A percentile compares a stretch with the other conserved stretches of the same genome.
Conservation (phyloP, 2,888 invertebrate species). For the Andricus curvator region DNA sequence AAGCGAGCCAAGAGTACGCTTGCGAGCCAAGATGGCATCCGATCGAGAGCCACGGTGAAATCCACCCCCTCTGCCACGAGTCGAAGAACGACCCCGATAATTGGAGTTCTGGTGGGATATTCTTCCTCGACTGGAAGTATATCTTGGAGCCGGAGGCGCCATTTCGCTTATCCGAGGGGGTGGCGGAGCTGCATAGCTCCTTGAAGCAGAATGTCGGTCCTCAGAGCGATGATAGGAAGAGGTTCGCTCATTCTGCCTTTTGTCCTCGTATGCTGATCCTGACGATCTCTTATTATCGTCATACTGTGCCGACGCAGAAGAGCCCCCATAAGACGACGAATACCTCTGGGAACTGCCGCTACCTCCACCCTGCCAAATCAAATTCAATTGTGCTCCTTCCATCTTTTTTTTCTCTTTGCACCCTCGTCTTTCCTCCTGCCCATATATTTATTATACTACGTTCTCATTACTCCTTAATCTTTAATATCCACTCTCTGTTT, state of each 20-base stretch:
- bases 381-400: slow-evolving; percentile 73
- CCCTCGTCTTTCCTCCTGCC: slow-evolving; percentile 60
- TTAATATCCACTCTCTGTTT: slow-evolving; percentile 44
- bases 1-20: slow-evolving; percentile 71
- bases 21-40: slow-evolving; percentile 72
- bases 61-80: slow-evolving; percentile 70
- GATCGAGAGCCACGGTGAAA: slow-evolving; percentile 72
- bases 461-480: slow-evolving; percentile 42
- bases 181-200: slow-evolving; percentile 71
- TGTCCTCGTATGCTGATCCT: slow-evolving; percentile 72
- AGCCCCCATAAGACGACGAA: slow-evolving; percentile 72
- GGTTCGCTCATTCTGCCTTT: slow-evolving; percentile 73
- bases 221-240: slow-evolving; percentile 75
- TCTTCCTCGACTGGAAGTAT: slow-evolving; percentile 71
- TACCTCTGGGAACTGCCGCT: slow-evolving; percentile 75
- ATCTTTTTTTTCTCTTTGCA: slow-evolving; percentile 45
- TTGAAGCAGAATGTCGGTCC: slow-evolving; percentile 74
- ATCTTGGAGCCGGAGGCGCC: slow-evolving; percentile 71
- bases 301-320: slow-evolving; percentile 71
- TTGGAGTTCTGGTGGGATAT: slow-evolving; percentile 70
- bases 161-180: slow-evolving; percentile 73
- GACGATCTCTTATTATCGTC: slow-evolving; percentile 74
- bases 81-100: slow-evolving; percentile 72
- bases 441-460: slow-evolving; percentile 51
- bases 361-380: slow-evolving; percentile 76